Evolutionary conservation across 2,113 vertebrate species (phyloP).

Genomic region (Lathamus discolor): DNA sequence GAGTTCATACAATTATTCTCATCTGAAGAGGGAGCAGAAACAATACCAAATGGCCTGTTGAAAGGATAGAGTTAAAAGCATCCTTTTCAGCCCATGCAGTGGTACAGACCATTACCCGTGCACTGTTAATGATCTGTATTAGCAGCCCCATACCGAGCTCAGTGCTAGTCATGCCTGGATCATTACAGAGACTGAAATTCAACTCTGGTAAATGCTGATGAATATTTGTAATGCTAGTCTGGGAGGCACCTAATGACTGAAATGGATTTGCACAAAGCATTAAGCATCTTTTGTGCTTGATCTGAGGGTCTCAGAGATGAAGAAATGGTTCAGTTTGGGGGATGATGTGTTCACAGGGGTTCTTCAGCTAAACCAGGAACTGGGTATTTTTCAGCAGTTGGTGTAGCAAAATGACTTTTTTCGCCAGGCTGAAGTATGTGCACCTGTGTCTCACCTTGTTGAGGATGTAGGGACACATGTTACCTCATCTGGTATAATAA

Average conservation of each 20-base stretch:
- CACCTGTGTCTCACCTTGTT: not conserved
- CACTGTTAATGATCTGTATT: not conserved
- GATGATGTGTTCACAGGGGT: not conserved
- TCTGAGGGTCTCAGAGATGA: not conserved
- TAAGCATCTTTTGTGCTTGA: not conserved
- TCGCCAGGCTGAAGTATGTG: not conserved
- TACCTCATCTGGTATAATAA: not conserved
- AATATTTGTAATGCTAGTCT: not conserved
- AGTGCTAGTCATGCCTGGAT: not conserved
- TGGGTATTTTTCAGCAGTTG: not conserved
- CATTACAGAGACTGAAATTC: not conserved
- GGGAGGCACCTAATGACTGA: not conserved
- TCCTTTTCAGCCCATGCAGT: not conserved
- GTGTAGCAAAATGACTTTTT: not conserved
- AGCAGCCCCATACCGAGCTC: not conserved
- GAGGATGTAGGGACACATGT: not conserved
- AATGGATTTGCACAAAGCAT: not conserved
- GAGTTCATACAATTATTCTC: not conserved
- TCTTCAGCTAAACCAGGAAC: not conserved
- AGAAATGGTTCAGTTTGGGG: not conserved
- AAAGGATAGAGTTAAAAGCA: not conserved
- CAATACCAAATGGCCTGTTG: slow-evolving; percentile 5
- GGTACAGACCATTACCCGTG: slow-evolving; percentile 5
- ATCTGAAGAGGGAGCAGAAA: not conserved
- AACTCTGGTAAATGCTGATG: not conserved